Conservation (phyloP, 2,888 invertebrate species). For the Brachycybe producta region DNA sequence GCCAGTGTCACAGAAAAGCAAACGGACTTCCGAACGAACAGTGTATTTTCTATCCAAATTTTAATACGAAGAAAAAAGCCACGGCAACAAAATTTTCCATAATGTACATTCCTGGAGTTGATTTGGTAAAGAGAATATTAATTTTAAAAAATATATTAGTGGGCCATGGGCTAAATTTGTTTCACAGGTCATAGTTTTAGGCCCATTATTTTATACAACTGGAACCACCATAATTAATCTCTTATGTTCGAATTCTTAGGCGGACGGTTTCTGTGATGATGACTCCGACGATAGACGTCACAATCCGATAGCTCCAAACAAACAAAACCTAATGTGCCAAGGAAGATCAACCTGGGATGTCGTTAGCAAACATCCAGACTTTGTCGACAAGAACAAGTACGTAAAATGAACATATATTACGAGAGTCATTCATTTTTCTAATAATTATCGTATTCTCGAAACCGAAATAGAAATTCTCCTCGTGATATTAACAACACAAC, state of each 20-base stretch:
- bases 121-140: conserved; percentile 23
- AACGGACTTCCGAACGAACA: conserved; percentile 20
- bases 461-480: conserved; percentile 16
- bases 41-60: conserved; percentile 21
- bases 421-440: too few relatives aligned
- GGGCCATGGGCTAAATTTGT: too few relatives aligned
- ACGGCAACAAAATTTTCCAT: conserved; percentile 23
- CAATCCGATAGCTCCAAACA: conserved; percentile 30
- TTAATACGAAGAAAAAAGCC: neutral
- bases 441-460: too few relatives aligned
- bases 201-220: too few relatives aligned
- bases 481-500: conserved; percentile 14
- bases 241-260: conserved; percentile 25
- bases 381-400: conserved; percentile 1
- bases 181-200: too few relatives aligned
- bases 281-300: conserved; percentile 25
- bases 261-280: conserved; percentile 30
- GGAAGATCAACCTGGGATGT: conserved; percentile 31
- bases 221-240: too few relatives aligned
- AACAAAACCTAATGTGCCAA: conserved; percentile 31
- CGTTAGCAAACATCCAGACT: conserved; percentile 24
- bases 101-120: conserved; percentile 25
- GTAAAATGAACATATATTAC: neutral
- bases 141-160: too few relatives aligned
- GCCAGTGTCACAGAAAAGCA: conserved; percentile 20